Evolutionary conservation across 2,113 vertebrate genomes (phyloP).

Genomic region (Tragelaphus strepsiceros): DNA sequence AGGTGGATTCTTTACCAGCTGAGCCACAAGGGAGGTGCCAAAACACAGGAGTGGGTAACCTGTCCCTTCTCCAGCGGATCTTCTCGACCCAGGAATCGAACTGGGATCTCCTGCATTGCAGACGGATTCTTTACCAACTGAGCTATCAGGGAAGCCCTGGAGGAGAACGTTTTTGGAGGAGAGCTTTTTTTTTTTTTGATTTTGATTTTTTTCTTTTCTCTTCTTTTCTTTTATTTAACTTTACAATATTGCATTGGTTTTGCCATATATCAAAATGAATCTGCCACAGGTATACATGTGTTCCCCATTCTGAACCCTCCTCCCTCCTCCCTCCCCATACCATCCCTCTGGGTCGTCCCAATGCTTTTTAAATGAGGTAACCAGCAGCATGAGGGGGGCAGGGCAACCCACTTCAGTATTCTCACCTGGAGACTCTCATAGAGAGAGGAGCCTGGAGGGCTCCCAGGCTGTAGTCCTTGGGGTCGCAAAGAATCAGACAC

Average conservation of each 20-base stretch:
- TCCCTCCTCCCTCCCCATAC: no score
- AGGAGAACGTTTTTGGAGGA: not conserved
- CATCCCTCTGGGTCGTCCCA: no score
- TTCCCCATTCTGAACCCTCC: no score
- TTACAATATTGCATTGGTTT: no score
- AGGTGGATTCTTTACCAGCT: not conserved
- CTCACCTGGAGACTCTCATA: not conserved
- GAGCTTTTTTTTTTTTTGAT: not conserved
- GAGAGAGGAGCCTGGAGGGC: not conserved
- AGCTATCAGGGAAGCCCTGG: not conserved
- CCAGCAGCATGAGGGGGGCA: not conserved
- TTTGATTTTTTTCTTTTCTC: no score
- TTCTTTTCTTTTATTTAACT: no score
- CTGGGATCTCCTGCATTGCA: not conserved
- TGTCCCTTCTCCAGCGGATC: not conserved
- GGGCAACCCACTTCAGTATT: not conserved
- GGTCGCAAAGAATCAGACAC: fast-evolving
- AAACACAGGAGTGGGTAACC: not conserved
- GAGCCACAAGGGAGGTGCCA: not conserved
- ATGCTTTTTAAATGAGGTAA: not conserved
- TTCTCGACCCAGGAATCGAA: not conserved
- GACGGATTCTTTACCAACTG: not conserved
- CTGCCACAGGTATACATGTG: no score
- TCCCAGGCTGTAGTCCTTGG: not conserved
- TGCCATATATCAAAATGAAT: no score